Base-by-base conservation (phyloP, 1,140 invertebrate species). In the Pseudomyrmex dendroicus region DNA sequence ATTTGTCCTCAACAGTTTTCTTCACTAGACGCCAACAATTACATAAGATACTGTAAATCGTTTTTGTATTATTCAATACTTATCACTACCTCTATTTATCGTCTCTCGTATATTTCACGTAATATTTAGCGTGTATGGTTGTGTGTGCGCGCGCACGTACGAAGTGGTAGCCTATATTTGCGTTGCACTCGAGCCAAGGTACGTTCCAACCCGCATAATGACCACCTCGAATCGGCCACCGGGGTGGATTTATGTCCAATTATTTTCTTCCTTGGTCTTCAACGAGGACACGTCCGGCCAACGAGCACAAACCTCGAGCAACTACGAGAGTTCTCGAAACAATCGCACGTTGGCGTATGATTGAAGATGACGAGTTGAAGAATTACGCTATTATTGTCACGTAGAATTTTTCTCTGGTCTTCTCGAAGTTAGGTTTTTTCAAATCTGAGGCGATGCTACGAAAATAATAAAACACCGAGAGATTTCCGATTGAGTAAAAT, bases 161-260 rank as follows among this genome's bases (percentile, higher is more conserved):
- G 25, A 35, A 35, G 10, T 17, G 63, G 46, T 62, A 20, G 56
- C 73, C 83, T 73, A 66, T 88, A 88, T 90, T 90, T 90, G 87
- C 87, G 64, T 87, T 90, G 74, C 89, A 90, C 89, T 90, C 73
- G 85, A 90, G 78, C 57, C 64, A 77, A 78, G 67, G 54, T 80
- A 84, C 85, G 74, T 63, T 83, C 54, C 83, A 62, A 56, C 77
- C 59, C 44, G 77, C 83, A 61, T 90, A 90, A 90, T 90, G 89
- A 90, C 82, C 89, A 90, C 76, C 76, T 88, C 61, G 77, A 88
- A 78, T 85, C 77, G 64, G 46, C 68, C 67, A 57, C 52, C 52
- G 78, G 13, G 73, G 70, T 86, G 85, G 86, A 90, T 90, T 90
- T 85, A 84, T 89, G 89, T 91, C 88, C 90, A 91, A 91, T 91